Conservation (phyloP, 2,113 vertebrate species). For the Crotalus helleri region DNA sequence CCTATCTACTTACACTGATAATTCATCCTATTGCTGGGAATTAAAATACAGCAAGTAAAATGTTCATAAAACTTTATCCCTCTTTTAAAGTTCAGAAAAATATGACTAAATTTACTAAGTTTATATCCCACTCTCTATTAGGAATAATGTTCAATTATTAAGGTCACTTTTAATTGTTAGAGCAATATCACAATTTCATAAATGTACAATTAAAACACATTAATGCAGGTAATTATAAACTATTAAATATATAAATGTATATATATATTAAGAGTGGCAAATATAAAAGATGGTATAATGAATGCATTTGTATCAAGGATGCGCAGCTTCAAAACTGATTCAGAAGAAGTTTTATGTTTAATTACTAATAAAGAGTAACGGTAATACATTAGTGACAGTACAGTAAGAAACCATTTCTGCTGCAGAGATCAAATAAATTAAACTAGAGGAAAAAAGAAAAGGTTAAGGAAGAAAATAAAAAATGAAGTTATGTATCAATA, state of each 20-base stretch:
- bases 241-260: too few species aligned
- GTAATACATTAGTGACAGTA: neutral
- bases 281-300: neutral
- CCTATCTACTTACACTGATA: neutral
- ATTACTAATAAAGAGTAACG: neutral
- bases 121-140: neutral
- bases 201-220: neutral
- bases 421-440: neutral
- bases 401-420: neutral
- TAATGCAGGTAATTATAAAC: neutral
- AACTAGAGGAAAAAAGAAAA: neutral
- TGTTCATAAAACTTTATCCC: neutral
- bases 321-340: neutral
- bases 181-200: neutral
- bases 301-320: neutral
- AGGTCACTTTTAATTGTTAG: neutral
- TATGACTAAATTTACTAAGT: neutral
- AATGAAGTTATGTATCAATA: neutral
- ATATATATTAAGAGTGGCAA: too few species aligned
- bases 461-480: neutral
- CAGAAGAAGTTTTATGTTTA: neutral
- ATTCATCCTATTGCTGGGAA: neutral
- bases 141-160: neutral
- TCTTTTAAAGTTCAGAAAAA: neutral
- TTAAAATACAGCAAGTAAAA: neutral